Percentiles rank a stretch among this genome's conserved stretches.
phyloP scores from a whole-genome alignment of 2,888 invertebrate species.

The Lydus trimaculatus region DNA sequence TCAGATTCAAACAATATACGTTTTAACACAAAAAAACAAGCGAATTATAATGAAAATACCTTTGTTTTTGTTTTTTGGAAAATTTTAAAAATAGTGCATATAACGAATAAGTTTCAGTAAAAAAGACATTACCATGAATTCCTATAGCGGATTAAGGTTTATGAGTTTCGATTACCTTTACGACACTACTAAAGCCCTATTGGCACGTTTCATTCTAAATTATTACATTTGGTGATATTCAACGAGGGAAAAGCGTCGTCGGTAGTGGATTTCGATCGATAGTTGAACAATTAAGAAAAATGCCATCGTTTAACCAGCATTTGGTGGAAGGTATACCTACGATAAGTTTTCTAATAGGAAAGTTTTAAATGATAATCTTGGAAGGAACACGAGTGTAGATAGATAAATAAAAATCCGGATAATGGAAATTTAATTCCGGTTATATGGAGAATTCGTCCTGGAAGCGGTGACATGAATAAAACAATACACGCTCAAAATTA shows the following conservation, averaged over 20 bases:
- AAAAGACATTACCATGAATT: slow-evolving; percentile 49
- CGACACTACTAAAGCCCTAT: slow-evolving; percentile 57
- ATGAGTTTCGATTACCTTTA: slow-evolving; percentile 62
- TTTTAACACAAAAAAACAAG: background rate
- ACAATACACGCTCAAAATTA: no score
- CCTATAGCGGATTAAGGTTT: slow-evolving; percentile 59
- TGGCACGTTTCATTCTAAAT: slow-evolving; percentile 54
- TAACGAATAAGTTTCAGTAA: slow-evolving; percentile 19
- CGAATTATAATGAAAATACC: background rate
- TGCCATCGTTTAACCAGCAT: background rate
- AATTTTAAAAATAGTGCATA: slow-evolving; percentile 12
- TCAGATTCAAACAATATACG: background rate
- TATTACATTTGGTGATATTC: slow-evolving; percentile 46
- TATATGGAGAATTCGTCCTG: background rate
- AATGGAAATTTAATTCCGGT: background rate
- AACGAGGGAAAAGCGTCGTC: background rate
- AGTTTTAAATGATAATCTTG: no score
- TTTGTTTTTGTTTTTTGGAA: background rate
- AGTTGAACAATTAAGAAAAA: slow-evolving; percentile 1
- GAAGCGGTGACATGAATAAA: background rate
- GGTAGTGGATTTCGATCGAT: background rate
- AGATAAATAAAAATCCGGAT: background rate
- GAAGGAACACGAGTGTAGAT: no score
- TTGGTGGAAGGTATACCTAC: no score
- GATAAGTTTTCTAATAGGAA: no score